phyloP scores from a whole-genome alignment of 1,140 invertebrate species.

The Chlorops oryzae region DNA sequence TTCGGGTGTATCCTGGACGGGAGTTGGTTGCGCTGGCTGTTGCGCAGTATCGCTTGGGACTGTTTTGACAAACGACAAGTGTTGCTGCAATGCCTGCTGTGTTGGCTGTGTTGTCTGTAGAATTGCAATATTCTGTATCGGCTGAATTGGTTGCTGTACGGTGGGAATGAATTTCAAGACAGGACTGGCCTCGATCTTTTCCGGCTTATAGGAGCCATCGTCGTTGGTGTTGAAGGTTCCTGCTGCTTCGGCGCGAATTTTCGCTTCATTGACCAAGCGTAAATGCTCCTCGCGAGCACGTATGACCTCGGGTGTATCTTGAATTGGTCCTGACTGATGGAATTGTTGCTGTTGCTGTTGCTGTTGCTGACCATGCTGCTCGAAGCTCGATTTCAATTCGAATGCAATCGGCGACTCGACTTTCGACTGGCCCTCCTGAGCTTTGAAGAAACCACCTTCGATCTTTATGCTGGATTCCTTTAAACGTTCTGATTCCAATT shows the following conservation, averaged over 20 bases:
- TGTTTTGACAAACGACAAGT: neutral
- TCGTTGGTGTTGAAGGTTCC: neutral
- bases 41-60: neutral
- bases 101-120: neutral
- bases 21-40: neutral
- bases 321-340: conserved; percentile 1
- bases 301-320: conserved; percentile 23
- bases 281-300: conserved; percentile 28
- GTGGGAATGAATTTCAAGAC: no score
- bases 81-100: neutral
- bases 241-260: conserved; percentile 14
- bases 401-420: no score
- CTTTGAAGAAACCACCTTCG: neutral
- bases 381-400: no score
- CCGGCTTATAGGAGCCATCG: neutral
- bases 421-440: neutral
- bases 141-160: neutral
- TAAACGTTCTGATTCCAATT: conserved; percentile 2
- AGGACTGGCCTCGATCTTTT: no score
- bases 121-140: neutral
- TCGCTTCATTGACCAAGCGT: conserved; percentile 21
- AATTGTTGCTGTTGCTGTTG: neutral
- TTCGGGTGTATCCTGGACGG: conserved; percentile 32
- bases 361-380: neutral
- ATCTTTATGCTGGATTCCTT: neutral